These are phyloP conservation scores for Imbricaverruca yamaguchii DNA, from an alignment of 2,888 invertebrate species.

Conservation along the genomic window DNA sequence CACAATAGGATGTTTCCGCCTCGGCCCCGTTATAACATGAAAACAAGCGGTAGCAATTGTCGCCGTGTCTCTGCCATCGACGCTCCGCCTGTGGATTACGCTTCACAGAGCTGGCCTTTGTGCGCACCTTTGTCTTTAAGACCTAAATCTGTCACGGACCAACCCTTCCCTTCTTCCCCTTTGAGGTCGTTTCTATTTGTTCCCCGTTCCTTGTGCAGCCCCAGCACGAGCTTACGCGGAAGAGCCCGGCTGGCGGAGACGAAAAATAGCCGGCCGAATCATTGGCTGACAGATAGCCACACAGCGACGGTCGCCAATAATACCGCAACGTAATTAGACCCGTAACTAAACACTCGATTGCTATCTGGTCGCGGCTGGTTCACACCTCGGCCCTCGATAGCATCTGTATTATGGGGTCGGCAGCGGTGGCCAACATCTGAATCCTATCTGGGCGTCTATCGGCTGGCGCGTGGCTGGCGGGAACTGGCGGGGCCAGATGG, in stretches of 20 bases:
- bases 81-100: background rate
- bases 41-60: background rate
- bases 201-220: background rate
- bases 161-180: slow-evolving; percentile 4
- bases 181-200: background rate
- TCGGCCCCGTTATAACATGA: background rate
- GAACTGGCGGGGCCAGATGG: background rate
- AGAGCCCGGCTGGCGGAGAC: background rate
- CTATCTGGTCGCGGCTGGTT: background rate
- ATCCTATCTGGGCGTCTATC: slow-evolving; percentile 9
- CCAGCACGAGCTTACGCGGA: background rate
- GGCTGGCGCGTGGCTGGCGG: background rate
- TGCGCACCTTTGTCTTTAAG: slow-evolving; percentile 13
- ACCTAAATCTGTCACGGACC: slow-evolving; percentile 17
- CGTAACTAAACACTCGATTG: slow-evolving; percentile 19
- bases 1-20: background rate
- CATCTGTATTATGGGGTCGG: background rate
- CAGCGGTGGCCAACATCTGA: background rate
- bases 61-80: background rate
- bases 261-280: background rate
- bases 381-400: background rate
- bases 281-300: background rate
- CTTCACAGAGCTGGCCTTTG: background rate
- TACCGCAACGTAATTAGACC: slow-evolving; percentile 13
- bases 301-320: background rate